Conservation (phyloP, 2,113 vertebrate species). For the Laterallus jamaicensis region DNA sequence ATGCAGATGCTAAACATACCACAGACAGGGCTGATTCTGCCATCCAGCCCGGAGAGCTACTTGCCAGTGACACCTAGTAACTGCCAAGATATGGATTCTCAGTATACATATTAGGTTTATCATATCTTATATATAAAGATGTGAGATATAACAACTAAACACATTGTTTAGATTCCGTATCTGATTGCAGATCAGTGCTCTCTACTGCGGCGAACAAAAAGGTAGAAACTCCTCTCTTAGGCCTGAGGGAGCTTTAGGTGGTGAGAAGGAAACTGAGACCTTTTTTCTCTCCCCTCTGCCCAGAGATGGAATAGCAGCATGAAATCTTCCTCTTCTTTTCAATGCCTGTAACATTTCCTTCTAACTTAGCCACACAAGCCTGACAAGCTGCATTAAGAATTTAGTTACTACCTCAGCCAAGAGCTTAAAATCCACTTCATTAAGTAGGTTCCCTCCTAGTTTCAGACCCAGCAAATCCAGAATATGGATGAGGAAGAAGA, state of each 20-base stretch:
- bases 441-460: not conserved
- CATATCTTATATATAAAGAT: not conserved
- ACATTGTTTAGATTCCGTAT: not conserved
- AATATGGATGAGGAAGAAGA: not conserved
- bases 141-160: not conserved
- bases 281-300: too few relatives aligned
- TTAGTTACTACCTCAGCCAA: not conserved
- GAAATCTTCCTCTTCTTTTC: not conserved
- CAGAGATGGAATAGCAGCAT: not conserved
- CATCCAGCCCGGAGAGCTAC: not conserved
- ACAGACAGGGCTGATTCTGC: not conserved
- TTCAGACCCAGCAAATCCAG: not conserved
- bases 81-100: not conserved
- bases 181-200: not conserved
- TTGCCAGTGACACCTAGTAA: not conserved
- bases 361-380: not conserved
- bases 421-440: not conserved
- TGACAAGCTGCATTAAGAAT: not conserved
- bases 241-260: not conserved
- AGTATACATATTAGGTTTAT: not conserved
- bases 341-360: not conserved
- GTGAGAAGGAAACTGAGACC: not conserved
- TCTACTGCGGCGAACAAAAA: not conserved
- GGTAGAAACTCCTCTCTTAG: not conserved
- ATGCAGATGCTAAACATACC: slow-evolving; percentile 1